phyloP scores from a whole-genome alignment of 2,797 vertebrate genomes.

The Avahi laniger region DNA sequence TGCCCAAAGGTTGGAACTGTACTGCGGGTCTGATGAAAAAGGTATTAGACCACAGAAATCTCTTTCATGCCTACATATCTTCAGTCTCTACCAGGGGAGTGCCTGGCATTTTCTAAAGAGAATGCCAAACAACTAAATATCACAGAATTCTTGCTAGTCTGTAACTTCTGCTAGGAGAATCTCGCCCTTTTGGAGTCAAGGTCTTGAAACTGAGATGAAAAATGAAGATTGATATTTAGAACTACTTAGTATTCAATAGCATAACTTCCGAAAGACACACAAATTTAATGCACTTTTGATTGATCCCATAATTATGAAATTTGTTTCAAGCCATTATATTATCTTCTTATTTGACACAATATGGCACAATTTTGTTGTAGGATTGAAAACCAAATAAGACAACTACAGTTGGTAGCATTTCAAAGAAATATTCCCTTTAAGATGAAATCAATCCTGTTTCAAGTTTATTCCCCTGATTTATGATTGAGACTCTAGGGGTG shows the following conservation, averaged over 20 bases:
- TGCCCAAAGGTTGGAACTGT: neutral
- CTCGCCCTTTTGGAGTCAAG: conserved; percentile 17
- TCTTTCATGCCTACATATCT: neutral
- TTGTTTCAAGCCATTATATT: conserved; percentile 94
- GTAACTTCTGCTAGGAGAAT: conserved; percentile 14
- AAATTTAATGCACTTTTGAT: conserved; percentile 84
- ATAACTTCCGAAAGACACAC: conserved; percentile 72
- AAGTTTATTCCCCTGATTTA: conserved; percentile 92
- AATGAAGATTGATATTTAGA: conserved; percentile 64
- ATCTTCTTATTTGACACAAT: conserved; percentile 96
- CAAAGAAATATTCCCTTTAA: conserved; percentile 95
- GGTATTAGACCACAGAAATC: neutral
- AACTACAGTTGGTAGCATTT: conserved; percentile 94
- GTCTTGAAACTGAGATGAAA: conserved; percentile 35
- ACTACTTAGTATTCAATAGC: conserved; percentile 82
- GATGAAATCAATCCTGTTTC: conserved; percentile 99
- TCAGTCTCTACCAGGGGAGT: neutral
- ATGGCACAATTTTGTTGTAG: conserved; percentile 96
- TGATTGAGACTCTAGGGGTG: conserved; percentile 94
- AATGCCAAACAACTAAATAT: neutral
- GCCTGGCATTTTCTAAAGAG: conserved; percentile 25
- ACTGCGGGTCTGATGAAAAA: neutral
- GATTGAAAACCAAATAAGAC: conserved; percentile 90
- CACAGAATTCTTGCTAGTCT: neutral
- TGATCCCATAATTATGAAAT: conserved; percentile 94